Evolutionary conservation across 2,888 invertebrate species (phyloP), one percentile per base, ranked within the genome.

Genomic region (Baronia brevicornis): DNA sequence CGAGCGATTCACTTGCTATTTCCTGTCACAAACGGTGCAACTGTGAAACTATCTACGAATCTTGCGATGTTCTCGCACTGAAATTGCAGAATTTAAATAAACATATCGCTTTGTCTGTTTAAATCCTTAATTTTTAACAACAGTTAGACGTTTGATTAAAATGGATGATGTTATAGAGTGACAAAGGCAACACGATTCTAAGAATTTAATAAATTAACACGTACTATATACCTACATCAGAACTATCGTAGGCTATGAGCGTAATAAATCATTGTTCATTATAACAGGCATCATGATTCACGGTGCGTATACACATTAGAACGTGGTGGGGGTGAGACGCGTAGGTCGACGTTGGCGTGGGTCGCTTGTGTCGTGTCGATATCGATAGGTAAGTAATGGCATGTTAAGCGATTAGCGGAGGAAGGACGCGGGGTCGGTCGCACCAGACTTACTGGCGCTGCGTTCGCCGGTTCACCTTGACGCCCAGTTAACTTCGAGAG

Each of bases 401-500:
- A 18, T 21, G 31, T 37, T 22, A 33, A 14, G 38, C 39, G 7
- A 41, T 39, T 38, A 40, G 43, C 42, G 39, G 48, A 38, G 46
- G 40, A 33, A 31, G 31, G 15, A 26, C 32, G 42, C 46, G 34
- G 38, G 36, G 33, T 36, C 44, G 50, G 44, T 42, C 58, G 50
- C 52, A 54, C 52, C 57, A 79, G 79, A 79, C 79, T 71, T 53
- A 30, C 45, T 54, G 78, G 77, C 78, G 78, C 73, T 57, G 60
- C 55, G 47, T 43, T 45, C 44, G 46, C 70, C 59, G 45, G 75
- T 59, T 78, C 60, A 64, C 78, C 78, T 78, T 79, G 77, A 66
- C 63, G 69, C 53, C 61, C 66, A 36, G 46, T 43, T 34, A 46
- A 41, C 48, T 13, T 7, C 15, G 17, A 18, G 26, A 35, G 21